Evolutionary conservation across 2,113 vertebrate species (phyloP), one percentile per base, ranked within the genome.

Genomic region (Esox niger): DNA sequence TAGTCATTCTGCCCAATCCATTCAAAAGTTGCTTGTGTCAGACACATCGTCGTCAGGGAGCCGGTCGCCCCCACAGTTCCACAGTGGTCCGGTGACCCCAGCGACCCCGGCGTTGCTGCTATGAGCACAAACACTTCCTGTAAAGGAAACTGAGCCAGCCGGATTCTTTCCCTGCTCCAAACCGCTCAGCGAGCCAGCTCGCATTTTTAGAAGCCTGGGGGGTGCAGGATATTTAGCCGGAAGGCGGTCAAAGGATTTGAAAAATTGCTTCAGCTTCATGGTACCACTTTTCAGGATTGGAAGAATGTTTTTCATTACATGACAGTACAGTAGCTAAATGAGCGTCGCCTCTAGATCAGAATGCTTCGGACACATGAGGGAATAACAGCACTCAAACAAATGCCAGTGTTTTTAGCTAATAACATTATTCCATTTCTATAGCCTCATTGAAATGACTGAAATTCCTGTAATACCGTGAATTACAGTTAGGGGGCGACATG

Each of bases 71-170:
- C 25, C 55, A 57, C 55, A 57, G 29, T 55, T 67, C 62, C 64
- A 56, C 20, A 0, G 35, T 76, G 76, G 80, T 77, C 72, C 68
- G 4, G 27, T 59, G 76, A 78, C 79, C 71, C 75, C 65, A 29
- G 55, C 25, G 74, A 70, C 75, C 61, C 17, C 15, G 38, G n/a
- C 23, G 17, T 20, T n/a, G 56, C 59, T 7, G 25, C 17, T 54
- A 1, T 43, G 30, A 56, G 47, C 71, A 68, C 57, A 76, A 77
- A 75, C 33, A 32, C 74, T 81, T 86, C 81, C 84, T 66, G 77
- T 68, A 35, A 58, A 57, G 78, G 80, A 76, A 71, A 64, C 20
- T 0, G 62, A 71, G 56, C 62, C 11, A 8, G 15, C 69, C 55
- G 1, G 31, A 26, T 49, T 2, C 57, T 76, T 46, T 70, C 73